Base-by-base conservation (phyloP, 2,797 vertebrate species). In the Stomatorhinus walkeri region DNA sequence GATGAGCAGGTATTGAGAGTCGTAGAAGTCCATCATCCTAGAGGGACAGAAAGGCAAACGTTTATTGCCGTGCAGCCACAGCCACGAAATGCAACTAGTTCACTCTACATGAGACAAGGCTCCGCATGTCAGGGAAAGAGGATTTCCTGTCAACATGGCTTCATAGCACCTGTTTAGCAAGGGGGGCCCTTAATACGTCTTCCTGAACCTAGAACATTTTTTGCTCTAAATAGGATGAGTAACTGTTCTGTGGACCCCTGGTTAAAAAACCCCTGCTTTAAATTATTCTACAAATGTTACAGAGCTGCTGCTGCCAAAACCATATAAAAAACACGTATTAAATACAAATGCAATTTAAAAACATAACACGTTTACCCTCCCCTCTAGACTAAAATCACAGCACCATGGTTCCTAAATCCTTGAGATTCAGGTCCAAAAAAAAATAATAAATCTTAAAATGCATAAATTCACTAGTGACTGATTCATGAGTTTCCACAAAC, bases 1-100 rank as follows among this genome's bases (percentile, higher is more conserved):
- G 95, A 99, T 94, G 92, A 99, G 96, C 88, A 99, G 97, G 95
- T 98, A 99, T 92, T 98, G 97, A 36, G 97, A 98, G 94, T 99
- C 98, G 0, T 97, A 98, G 93, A 99, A 96, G 93, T 99, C 98
- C 97, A 99, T 95, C 97, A 97, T 97, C 96, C 95, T 96, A 89
- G 79, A 92, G 51, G 72, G 64, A 46, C 85, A 90, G 43, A 59
- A 40, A 86, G 19, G 76, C 51, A 49, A 7, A 89, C 59, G 48
- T 16, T 32, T 5, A 83, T 12, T 7, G 19, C 5, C 2, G 8
- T 4, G 48, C 4, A 3, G 28, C 22, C 22, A 9, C 3, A 85
- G 22, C 4, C 22, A 16, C 7, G 61, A 12, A 10, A 49, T 6
- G 88, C 32, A n/a, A 68, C 59, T 46, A 46, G 4, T 68, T 1